Evolutionary conservation across 2,888 invertebrate species (phyloP).

Genomic region (Trachelus iudaicus): DNA sequence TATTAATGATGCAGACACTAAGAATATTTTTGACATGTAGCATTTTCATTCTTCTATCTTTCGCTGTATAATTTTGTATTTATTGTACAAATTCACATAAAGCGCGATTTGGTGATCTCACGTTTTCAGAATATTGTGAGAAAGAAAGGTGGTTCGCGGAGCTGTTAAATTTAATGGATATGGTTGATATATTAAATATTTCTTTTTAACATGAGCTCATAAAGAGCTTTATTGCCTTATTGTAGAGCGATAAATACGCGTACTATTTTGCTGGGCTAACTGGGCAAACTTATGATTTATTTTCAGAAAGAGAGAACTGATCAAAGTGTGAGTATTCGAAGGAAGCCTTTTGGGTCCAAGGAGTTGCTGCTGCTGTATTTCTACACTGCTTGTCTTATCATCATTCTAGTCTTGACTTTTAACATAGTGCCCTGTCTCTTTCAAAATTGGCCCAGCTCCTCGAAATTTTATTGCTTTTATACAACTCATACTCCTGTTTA

Average conservation of each 20-base stretch:
- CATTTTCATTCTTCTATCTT: not conserved
- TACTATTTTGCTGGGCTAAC: slow-evolving; percentile 34
- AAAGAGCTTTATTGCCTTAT: slow-evolving; percentile 13
- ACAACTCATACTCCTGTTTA: not conserved
- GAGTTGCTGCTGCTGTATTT: slow-evolving; percentile 49
- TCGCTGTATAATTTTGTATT: not conserved
- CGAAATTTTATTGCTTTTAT: slow-evolving; percentile 20
- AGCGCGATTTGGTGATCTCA: not conserved
- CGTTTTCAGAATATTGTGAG: not conserved
- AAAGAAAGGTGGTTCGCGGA: not conserved
- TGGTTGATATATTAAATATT: not conserved
- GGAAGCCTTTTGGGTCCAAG: slow-evolving; percentile 46
- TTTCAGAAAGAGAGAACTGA: slow-evolving; percentile 66
- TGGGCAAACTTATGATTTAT: slow-evolving; percentile 51
- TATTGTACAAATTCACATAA: not conserved
- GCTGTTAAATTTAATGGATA: not conserved
- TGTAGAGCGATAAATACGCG: slow-evolving; percentile 22
- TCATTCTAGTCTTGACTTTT: slow-evolving; percentile 45
- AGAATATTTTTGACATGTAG: not conserved
- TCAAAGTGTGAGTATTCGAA: slow-evolving; percentile 69
- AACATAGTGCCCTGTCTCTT: slow-evolving; percentile 31
- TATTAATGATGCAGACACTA: not conserved
- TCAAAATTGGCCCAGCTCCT: slow-evolving; percentile 25
- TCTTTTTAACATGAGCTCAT: not conserved
- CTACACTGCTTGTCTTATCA: slow-evolving; percentile 53